Percentiles rank a stretch among this genome's conserved stretches.
Conservation (phyloP, 2,888 invertebrate genomes). For the Rhagonycha lutea region DNA sequence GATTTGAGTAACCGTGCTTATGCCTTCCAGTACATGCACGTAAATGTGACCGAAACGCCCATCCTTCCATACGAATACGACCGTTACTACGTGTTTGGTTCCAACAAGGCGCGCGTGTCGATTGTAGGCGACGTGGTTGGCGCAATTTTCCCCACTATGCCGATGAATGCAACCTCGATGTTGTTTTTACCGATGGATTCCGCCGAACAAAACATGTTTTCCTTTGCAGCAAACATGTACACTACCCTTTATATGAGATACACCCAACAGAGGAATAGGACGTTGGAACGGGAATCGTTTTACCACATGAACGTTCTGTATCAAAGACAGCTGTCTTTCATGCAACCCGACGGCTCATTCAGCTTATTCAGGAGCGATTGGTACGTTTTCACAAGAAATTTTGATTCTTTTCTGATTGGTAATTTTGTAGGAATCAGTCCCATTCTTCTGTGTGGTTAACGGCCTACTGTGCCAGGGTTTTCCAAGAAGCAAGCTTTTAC, state of each 20-base stretch:
- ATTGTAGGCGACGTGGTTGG: conserved; percentile 91
- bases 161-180: conserved; percentile 83
- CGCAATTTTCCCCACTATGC: conserved; percentile 91
- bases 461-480: conserved; percentile 84
- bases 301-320: conserved; percentile 88
- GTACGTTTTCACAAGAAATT: conserved; percentile 55
- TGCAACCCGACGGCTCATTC: conserved; percentile 90
- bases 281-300: conserved; percentile 80
- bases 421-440: conserved; percentile 72
- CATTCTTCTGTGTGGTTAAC: conserved; percentile 90
- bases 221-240: conserved; percentile 93
- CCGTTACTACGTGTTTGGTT: conserved; percentile 92
- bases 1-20: conserved; percentile 92
- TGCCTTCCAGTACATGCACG: conserved; percentile 93
- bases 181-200: conserved; percentile 85
- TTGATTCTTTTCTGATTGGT: background rate
- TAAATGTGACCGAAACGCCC: conserved; percentile 92
- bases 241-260: conserved; percentile 88
- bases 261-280: conserved; percentile 84
- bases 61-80: conserved; percentile 89
- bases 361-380: conserved; percentile 90
- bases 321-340: conserved; percentile 88
- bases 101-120: conserved; percentile 82
- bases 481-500: conserved; percentile 92
- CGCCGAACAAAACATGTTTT: conserved; percentile 95